Conservation (phyloP, 2,797 vertebrate species). For the Gallinago solitaria region DNA sequence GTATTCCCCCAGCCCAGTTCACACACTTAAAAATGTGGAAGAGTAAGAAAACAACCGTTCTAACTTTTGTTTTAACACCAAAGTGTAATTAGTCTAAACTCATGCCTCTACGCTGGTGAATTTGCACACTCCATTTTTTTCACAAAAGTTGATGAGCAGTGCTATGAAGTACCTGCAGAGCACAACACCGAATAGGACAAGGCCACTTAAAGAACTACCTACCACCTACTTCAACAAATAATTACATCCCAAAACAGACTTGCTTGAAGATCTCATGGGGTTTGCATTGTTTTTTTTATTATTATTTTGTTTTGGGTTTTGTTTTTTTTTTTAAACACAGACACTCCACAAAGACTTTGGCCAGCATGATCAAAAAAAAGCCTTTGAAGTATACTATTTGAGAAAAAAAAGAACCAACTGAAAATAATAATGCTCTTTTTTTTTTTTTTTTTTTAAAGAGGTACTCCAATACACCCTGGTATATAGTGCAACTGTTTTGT, state of each 20-base stretch:
- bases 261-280: not conserved
- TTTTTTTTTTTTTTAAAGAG: not conserved
- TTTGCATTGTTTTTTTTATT: no score
- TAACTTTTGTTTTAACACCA: not conserved
- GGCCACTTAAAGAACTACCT: not conserved
- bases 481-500: not conserved
- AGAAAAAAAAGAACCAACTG: not conserved
- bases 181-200: not conserved
- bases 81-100: not conserved
- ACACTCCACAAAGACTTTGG: not conserved
- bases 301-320: no score
- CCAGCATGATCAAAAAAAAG: not conserved
- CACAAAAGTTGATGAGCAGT: not conserved
- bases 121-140: not conserved
- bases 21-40: not conserved
- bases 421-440: not conserved
- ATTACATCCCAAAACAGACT: not conserved
- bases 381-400: not conserved
- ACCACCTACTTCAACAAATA: not conserved
- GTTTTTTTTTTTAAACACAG: not conserved
- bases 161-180: not conserved
- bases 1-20: rapidly evolving
- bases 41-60: not conserved
- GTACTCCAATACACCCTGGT: not conserved
- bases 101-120: not conserved